These are phyloP conservation scores for Euborellia annulipes DNA, from an alignment of 1,140 invertebrate species.

Conservation along the genomic window DNA sequence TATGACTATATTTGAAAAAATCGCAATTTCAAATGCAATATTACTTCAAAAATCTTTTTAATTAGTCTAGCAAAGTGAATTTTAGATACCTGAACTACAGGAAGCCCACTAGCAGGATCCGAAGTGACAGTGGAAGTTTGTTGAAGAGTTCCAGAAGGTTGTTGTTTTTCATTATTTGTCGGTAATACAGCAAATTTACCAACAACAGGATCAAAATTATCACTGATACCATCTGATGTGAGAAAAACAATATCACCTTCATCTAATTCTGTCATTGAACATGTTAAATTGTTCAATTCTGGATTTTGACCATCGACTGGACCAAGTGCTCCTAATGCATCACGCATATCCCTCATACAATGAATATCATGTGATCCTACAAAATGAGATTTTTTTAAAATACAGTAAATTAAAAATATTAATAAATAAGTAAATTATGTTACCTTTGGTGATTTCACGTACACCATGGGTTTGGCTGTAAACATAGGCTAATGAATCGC, in stretches of 20 bases:
- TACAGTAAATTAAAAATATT: too few species aligned
- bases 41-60: too few species aligned
- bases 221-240: constrained; percentile 82
- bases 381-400: too few species aligned
- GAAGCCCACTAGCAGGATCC: too few species aligned
- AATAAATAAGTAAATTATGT: too few species aligned
- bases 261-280: constrained; percentile 72
- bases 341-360: constrained; percentile 78
- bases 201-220: constrained; percentile 85
- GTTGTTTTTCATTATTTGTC: constrained; percentile 1
- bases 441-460: constrained; percentile 52
- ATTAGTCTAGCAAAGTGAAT: too few species aligned
- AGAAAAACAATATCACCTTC: constrained; percentile 76
- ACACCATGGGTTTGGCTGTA: constrained; percentile 63
- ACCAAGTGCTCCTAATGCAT: constrained; percentile 76
- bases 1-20: too few species aligned
- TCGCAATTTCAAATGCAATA: too few species aligned
- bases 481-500: constrained; percentile 77
- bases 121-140: too few species aligned
- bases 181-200: constrained; percentile 70
- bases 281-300: constrained; percentile 79
- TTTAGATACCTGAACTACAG: too few species aligned
- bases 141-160: constrained; percentile 2
- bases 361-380: constrained; percentile 78
- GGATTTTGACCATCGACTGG: constrained; percentile 79